Evolutionary conservation across 2,113 vertebrate genomes (phyloP), one percentile per base, ranked within the genome.

Genomic region (Cheilinus undulatus): DNA sequence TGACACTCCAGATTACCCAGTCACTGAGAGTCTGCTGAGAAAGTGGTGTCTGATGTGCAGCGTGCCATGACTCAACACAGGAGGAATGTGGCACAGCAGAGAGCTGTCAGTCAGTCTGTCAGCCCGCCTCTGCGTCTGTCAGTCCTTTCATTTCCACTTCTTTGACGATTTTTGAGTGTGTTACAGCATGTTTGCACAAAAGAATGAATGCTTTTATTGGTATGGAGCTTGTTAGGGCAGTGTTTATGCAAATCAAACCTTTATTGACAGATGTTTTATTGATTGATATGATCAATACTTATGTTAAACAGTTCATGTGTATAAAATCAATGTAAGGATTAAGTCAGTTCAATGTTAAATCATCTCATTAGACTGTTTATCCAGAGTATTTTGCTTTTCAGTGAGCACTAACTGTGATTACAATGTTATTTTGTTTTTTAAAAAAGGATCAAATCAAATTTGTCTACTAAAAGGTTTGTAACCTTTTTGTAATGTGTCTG

Each of bases 1-100:
- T 86, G 88, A 91, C 86, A 85, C 85, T 86, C 81, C 70, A 85
- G 69, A 86, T 87, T 86, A 80, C 67, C 73, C 60, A 76, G 81
- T 85, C 73, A 15, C 65, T 45, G 61, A 76, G 72, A 87, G 78
- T 62, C 71, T 69, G 73, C 86, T 78, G 65, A 84, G 85, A 90
- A 86, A 87, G 86, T 88, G 73, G 60, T 40, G 68, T 78, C 53
- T 78, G 83, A 85, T 78, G 54, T 67, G 64, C 43, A 36, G 64
- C 61, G 22, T 56, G 78, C 71, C 72, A 36, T 86, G 87, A 89
- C 83, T 87, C 86, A 83, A 83, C 74, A 54, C 57, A 12, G 71
- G 78, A 84, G 75, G 80, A 91, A 87, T 91, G 84, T 65, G 68
- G 63, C 69, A 45, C 22, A 0, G 64, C 83, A 43, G 73, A 78